A percentile compares a stretch with the other conserved stretches of the same genome.
Evolutionary conservation across 2,888 invertebrate genomes (phyloP).

Genomic region (Nezara viridula): DNA sequence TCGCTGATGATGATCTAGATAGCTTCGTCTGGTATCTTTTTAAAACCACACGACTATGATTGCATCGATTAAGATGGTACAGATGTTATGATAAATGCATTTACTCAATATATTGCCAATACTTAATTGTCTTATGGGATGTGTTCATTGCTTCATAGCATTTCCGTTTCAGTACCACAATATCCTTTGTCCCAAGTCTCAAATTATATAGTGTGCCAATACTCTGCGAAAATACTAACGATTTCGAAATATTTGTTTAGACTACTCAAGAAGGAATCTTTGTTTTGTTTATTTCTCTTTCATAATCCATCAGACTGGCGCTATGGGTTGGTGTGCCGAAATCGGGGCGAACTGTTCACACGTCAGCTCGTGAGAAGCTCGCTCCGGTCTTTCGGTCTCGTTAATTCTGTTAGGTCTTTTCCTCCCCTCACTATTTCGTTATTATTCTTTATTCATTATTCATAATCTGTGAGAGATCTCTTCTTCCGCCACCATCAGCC

Average conservation of each 20-base stretch:
- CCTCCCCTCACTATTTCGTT: background rate
- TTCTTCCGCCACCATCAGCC: background rate
- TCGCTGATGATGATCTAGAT: too few relatives aligned
- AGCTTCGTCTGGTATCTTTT: too few relatives aligned
- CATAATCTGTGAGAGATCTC: constrained; percentile 43
- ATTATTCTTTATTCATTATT: constrained; percentile 35
- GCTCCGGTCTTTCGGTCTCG: background rate
- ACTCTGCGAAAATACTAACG: background rate
- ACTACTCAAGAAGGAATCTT: background rate
- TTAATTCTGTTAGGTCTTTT: constrained; percentile 34
- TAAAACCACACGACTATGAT: background rate
- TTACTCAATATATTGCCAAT: constrained; percentile 8
- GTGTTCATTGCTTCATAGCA: background rate
- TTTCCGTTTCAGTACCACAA: background rate
- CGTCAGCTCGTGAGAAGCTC: constrained; percentile 22
- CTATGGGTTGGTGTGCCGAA: background rate
- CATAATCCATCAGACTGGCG: background rate
- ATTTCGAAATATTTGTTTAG: background rate
- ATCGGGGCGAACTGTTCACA: constrained; percentile 25
- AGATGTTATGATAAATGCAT: background rate
- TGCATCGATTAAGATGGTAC: background rate
- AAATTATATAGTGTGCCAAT: background rate
- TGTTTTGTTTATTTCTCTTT: background rate
- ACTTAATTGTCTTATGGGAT: background rate
- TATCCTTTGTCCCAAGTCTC: background rate